Percentiles rank a stretch among this genome's conserved stretches.
These are phyloP conservation scores for Nesoenas mayeri DNA, from an alignment of 2,113 vertebrate genomes.

Conservation along the genomic window DNA sequence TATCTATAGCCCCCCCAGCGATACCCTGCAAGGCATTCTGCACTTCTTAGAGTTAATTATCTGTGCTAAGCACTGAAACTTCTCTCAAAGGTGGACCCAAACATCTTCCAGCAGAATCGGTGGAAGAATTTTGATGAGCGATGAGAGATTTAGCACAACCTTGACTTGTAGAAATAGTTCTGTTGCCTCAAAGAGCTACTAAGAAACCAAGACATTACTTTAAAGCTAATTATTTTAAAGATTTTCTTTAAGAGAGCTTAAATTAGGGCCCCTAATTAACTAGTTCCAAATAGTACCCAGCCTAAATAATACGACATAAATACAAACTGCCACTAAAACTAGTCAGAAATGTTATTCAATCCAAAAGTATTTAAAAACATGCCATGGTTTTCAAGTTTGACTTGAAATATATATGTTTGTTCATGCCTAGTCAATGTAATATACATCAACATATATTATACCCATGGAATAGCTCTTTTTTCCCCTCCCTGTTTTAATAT, in stretches of 20 bases:
- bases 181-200: neutral
- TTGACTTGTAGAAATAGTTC: neutral
- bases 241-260: neutral
- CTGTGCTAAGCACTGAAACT: neutral
- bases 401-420: neutral
- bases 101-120: neutral
- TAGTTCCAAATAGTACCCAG: neutral
- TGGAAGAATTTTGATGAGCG: neutral
- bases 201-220: neutral
- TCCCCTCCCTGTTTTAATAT: neutral
- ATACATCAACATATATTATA: neutral
- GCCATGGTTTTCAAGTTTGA: neutral
- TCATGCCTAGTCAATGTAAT: neutral
- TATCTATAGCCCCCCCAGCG: rapidly evolving
- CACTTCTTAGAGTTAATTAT: neutral
- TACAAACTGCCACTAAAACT: neutral
- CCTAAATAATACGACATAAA: neutral
- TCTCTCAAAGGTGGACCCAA: neutral
- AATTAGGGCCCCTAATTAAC: neutral
- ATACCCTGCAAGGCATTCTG: neutral
- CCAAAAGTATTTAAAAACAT: neutral
- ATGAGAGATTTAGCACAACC: neutral
- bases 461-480: neutral
- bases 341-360: neutral
- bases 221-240: neutral